These are phyloP conservation scores for Apogon hyalosoma DNA, from an alignment of 2,797 vertebrate genomes.

Conservation along the genomic window DNA sequence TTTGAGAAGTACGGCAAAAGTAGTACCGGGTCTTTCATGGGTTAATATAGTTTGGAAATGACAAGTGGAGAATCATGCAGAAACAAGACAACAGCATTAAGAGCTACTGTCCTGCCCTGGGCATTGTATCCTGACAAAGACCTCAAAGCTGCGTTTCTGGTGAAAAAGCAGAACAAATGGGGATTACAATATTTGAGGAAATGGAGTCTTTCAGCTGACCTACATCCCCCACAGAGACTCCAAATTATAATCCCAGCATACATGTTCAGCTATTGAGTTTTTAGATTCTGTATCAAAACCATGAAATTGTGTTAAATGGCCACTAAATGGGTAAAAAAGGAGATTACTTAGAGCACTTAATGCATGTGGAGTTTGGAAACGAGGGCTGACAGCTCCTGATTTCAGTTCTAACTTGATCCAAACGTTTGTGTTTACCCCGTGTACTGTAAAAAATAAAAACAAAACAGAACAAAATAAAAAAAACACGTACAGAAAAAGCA, in stretches of 20 bases:
- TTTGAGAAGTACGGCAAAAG: too few species aligned
- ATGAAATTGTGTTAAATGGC: constrained; percentile 72
- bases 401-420: constrained; percentile 17
- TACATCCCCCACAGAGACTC: constrained; percentile 74
- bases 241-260: constrained; percentile 74
- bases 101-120: constrained; percentile 48
- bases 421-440: constrained; percentile 21
- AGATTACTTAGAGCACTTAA: constrained; percentile 33
- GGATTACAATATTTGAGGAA: constrained; percentile 81
- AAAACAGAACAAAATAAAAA: too few species aligned
- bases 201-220: constrained; percentile 78
- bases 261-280: constrained; percentile 69
- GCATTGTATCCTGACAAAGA: constrained; percentile 64
- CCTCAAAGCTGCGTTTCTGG: constrained; percentile 60
- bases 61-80: constrained; percentile 20
- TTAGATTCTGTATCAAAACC: constrained; percentile 63
- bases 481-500: constrained; percentile 17
- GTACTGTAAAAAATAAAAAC: too few species aligned
- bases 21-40: too few species aligned
- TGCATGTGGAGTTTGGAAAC: constrained; percentile 46
- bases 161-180: constrained; percentile 78
- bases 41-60: too few species aligned
- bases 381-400: constrained; percentile 7
- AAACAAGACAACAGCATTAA: constrained; percentile 35
- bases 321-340: constrained; percentile 55